Evolutionary conservation across 2,888 invertebrate species (phyloP).

Genomic region (Bedellia somnulentella): DNA sequence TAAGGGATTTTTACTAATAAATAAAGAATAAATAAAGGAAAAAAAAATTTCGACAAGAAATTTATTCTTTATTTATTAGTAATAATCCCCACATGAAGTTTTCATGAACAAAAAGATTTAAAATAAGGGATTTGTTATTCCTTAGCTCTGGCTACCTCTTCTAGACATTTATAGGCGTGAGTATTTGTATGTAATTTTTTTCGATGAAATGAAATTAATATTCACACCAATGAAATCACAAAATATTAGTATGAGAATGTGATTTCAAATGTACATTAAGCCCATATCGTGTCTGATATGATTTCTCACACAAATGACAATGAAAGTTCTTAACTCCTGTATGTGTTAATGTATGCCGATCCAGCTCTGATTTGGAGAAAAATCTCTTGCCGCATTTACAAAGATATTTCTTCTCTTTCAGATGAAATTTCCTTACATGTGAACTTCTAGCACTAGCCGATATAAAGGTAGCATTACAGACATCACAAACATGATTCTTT

Average conservation of each 20-base stretch:
- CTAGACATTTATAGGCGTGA: too few relatives aligned
- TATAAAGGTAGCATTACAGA: constrained; percentile 48
- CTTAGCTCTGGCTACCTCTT: too few relatives aligned
- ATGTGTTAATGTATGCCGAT: constrained; percentile 44
- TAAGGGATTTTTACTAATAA: too few relatives aligned
- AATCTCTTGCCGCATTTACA: constrained; percentile 50
- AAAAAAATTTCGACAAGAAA: too few relatives aligned
- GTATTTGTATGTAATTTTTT: too few relatives aligned
- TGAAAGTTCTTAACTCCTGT: constrained; percentile 53
- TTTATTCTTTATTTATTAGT: too few relatives aligned
- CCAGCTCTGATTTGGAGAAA: constrained; percentile 45
- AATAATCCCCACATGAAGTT: too few relatives aligned
- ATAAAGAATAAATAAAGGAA: too few relatives aligned
- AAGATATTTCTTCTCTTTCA: constrained; percentile 48
- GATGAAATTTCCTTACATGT: constrained; percentile 46
- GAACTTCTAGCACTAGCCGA: constrained; percentile 45
- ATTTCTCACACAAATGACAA: constrained; percentile 48
- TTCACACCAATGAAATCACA: too few relatives aligned
- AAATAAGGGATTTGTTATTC: too few relatives aligned
- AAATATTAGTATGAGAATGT: constrained; percentile 21
- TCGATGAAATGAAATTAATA: too few relatives aligned
- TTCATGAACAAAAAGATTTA: too few relatives aligned
- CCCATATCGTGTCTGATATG: constrained; percentile 50
- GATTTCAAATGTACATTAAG: constrained; percentile 50
- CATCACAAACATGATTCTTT: constrained; percentile 46